Evolutionary conservation across 2,797 vertebrate genomes (phyloP), one percentile per base, ranked within the genome.

Genomic region (Eremophila alpestris): DNA sequence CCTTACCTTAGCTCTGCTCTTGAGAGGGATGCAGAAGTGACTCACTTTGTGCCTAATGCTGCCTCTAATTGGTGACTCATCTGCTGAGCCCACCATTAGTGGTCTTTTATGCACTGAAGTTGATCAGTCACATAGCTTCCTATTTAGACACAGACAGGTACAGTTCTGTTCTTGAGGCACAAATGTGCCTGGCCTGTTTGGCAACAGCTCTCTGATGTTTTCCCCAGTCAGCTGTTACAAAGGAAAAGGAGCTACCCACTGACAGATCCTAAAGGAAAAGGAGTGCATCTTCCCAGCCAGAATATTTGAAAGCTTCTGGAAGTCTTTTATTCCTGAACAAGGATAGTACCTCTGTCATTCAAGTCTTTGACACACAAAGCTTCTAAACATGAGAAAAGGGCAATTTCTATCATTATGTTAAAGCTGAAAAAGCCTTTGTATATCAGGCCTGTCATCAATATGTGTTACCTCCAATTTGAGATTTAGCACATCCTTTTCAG

Each of bases 191-290:
- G 80, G 59, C 67, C 63, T 82, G 54, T 91, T 88, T 82, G 85
- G 58, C 74, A 88, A 51, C 63, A 83, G 45, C 41, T 92, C 65
- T 67, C 77, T 87, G 27, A 52, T 79, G 36, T 64, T 89, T 92
- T 49, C 65, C 55, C 40, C 24, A 11, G 0, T 64, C 78, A 45
- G 0, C 77, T 8, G 0, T 70, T 70, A 43, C 0, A 3, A n/a
- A 64, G 49, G 60, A 51, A 56, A 83, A 92, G 27, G 60, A 81
- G 45, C 40, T 19, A 43, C 34, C 20, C 49, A 46, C 52, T 52
- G 22, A 32, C 24, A 87, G 16, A 81, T 93, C 46, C 65, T 78
- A 64, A 41, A 73, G 51, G 69, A 71, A 75, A 83, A 68, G 63
- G 32, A 48, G 11, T 52, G 10, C 26, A 10, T 87, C 79, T 91